Conservation (phyloP, 2,113 vertebrate genomes). For the Trichomycterus rosablanca region DNA sequence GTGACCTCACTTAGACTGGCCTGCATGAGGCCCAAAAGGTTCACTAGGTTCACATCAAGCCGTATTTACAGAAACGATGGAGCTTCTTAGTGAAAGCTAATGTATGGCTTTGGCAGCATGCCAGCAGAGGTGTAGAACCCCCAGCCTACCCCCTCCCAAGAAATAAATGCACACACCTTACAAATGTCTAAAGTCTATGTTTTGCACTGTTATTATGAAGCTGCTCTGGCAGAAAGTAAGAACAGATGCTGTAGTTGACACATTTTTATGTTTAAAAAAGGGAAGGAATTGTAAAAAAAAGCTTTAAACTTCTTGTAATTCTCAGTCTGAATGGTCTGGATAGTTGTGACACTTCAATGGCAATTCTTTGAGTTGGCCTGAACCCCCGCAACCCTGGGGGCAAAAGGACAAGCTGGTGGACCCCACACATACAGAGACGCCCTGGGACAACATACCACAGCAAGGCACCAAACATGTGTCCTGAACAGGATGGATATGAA, state of each 20-base stretch:
- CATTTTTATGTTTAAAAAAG: constrained; percentile 17
- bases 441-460: neutral
- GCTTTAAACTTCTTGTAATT: constrained; percentile 15
- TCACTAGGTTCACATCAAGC: constrained; percentile 33
- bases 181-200: constrained; percentile 39
- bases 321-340: constrained; percentile 1
- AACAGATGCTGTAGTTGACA: constrained; percentile 20
- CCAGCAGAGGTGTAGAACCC: constrained; percentile 27
- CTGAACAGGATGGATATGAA: neutral
- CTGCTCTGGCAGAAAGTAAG: constrained; percentile 30
- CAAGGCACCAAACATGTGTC: constrained; percentile 2
- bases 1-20: constrained; percentile 10
- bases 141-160: constrained; percentile 13
- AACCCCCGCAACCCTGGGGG: constrained; percentile 12
- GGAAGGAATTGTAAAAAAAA: neutral
- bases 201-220: constrained; percentile 40
- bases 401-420: constrained; percentile 29
- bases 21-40: constrained; percentile 8
- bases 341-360: constrained; percentile 25
- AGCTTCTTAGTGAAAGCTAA: constrained; percentile 30
- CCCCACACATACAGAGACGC: constrained; percentile 35
- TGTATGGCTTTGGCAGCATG: constrained; percentile 24
- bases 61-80: constrained; percentile 23
- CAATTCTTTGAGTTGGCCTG: constrained; percentile 42
- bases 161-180: constrained; percentile 27